Base-by-base conservation (phyloP, 2,113 vertebrate genomes). In the Grammomys dolichurus region DNA sequence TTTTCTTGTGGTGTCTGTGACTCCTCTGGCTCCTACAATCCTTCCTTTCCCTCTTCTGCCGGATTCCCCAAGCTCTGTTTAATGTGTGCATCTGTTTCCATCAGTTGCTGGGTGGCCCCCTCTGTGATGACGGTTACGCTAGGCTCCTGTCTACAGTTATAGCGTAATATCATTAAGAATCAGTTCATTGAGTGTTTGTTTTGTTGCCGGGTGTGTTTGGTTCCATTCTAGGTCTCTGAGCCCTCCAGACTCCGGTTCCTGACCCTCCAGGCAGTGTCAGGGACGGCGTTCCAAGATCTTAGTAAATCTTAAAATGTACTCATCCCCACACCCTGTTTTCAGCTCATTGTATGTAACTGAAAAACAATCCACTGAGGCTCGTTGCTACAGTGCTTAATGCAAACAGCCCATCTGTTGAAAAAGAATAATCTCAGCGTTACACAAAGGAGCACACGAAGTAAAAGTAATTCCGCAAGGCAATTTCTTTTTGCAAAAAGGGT, bases 341-440 rank as follows among this genome's bases (percentile, higher is more conserved):
- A 95, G 80, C 6, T 89, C 24, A 56, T 51, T 89, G 67, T 17
- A 22, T 81, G 63, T 33, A 91, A 91, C 20, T 72, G n/a, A 80
- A 94, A 78, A 67, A 6, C 10, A 81, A 75, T 89, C 84, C 75
- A 65, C 70, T 87, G 65, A 91, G 43, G n/a, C 26, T 81, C 51
- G 75, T 89, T 80, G 93, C 54, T 86, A 93, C 2, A 78, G 20
- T 40, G 43, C 63, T 93, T 95, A 82, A 40, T 60, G 56, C 24
- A 76, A 91, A 76, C 6, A 31, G 2, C 43, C 48, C n/a, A 81
- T 43, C 36, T 82, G n/a, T 16, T 82, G 56, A 14, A 43, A 82
- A 40, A 60, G 20, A 60, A 26, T 40, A 81, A 58, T 24, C 24
- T 82, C 56, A 60, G 36, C 20, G 3, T 82, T n/a, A 40, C 56